A percentile compares a stretch with the other conserved stretches of the same genome.
Evolutionary conservation across 2,888 invertebrate species (phyloP).

Genomic region (Drosophila imparisetae): DNA sequence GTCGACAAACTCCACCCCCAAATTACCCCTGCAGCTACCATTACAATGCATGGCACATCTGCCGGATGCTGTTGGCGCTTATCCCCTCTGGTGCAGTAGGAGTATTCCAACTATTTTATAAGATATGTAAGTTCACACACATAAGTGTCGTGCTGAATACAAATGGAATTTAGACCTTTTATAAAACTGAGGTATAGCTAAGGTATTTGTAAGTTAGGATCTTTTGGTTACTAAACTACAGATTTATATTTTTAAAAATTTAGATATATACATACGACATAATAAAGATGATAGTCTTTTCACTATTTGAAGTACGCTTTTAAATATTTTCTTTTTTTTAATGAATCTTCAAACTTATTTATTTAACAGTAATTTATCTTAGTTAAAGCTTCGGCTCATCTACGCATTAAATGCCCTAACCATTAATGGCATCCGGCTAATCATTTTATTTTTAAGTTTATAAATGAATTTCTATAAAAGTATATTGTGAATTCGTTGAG

Average conservation of each 20-base stretch:
- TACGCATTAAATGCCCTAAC: neutral
- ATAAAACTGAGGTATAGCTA: neutral
- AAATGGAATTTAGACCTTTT: slow-evolving; percentile 3
- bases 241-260: neutral
- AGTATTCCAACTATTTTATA: slow-evolving; percentile 45
- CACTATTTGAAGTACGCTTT: neutral
- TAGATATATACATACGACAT: neutral
- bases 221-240: neutral
- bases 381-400: neutral
- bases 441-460: neutral
- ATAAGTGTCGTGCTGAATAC: slow-evolving; percentile 22
- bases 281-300: neutral
- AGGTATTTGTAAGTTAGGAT: neutral
- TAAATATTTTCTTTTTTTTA: neutral
- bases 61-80: slow-evolving; percentile 62
- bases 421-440: neutral
- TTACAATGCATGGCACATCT: slow-evolving; percentile 50
- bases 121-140: slow-evolving; percentile 39
- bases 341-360: neutral
- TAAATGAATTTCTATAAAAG: neutral
- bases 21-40: neutral
- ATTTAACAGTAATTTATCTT: neutral
- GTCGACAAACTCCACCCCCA: slow-evolving; percentile 6
- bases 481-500: slow-evolving; percentile 13
- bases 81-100: slow-evolving; percentile 14